Base-by-base conservation (phyloP, 2,797 vertebrate genomes). In the Furcifer pardalis region DNA sequence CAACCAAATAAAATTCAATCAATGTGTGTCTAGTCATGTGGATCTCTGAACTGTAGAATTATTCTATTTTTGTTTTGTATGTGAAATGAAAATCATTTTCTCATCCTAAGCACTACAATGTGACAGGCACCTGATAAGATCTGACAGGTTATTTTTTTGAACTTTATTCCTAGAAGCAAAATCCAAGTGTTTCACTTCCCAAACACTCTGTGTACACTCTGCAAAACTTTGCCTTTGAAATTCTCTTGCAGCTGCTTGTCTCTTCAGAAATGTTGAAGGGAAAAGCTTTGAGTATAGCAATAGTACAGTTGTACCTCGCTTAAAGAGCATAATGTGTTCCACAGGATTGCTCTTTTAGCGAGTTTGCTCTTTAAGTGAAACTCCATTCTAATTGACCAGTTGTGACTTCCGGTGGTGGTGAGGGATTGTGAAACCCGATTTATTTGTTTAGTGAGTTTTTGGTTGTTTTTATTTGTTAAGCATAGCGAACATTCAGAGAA, bases 11-110 rank as follows among this genome's bases (percentile, higher is more conserved):
- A 75, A 44, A 90, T 56, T 23, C 77, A 56, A 4, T 85, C 40
- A 44, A 0, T 91, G 40, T 19, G 46, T 74, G 1, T 77, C 60
- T 89, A 1, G 68, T 91, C n/a, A 65, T 71, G 62, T 90, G 2
- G 74, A 74, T 82, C 40, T 65, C 83, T 83, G 65, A 91, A 82
- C 84, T 82, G 66, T 12, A 87, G 79, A 81, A 35, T 93, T 77
- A 2, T 81, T 79, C 75, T 86, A 0, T 8, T 66, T 0, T 80
- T 81, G n/a, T 86, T 60, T 91, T 83, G 13, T 83, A 17, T 21
- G 40, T 88, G 27, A n/a, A 12, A 30, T 63, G 62, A 63, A 86
- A 81, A 79, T 73, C 32, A 7, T 80, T 92, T 92, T 9, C 79
- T 89, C 1, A 25, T 92, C 37, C 37, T 85, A 80, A 89, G 63